phyloP scores from a whole-genome alignment of 2,797 vertebrate genomes.

The Sebastes paucispinis region DNA sequence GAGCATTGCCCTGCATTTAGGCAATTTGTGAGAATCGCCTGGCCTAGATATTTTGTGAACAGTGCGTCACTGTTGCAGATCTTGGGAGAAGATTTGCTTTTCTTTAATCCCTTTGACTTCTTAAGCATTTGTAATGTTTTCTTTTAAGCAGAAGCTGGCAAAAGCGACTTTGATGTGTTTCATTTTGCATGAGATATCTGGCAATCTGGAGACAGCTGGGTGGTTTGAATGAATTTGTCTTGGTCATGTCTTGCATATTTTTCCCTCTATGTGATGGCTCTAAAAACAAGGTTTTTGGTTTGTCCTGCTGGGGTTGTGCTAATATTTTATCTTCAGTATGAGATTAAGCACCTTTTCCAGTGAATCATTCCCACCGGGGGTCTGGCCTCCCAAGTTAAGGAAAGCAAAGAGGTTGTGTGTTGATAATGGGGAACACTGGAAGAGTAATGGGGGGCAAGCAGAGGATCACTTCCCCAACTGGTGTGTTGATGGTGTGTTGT shows the following conservation, averaged over 20 bases:
- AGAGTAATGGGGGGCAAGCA: slow-evolving; percentile 1
- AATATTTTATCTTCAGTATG: neutral
- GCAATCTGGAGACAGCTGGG: neutral
- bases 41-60: slow-evolving; percentile 9
- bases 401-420: neutral
- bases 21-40: neutral
- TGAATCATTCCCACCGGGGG: neutral
- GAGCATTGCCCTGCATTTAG: neutral
- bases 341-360: neutral
- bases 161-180: slow-evolving; percentile 13
- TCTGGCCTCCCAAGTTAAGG: neutral
- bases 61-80: slow-evolving; percentile 7
- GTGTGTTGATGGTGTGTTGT: slow-evolving; percentile 12
- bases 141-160: neutral
- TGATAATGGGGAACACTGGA: neutral
- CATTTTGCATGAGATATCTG: neutral
- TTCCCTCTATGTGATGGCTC: neutral
- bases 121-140: slow-evolving; percentile 35
- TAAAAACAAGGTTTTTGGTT: neutral
- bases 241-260: neutral
- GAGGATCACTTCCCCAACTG: slow-evolving; percentile 3
- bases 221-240: neutral
- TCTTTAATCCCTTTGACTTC: slow-evolving; percentile 28
- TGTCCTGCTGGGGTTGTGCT: neutral
- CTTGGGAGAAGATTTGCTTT: slow-evolving; percentile 24